Evolutionary conservation across 2,113 vertebrate genomes (phyloP), one percentile per base, ranked within the genome.

Genomic region (Circaetus cinerascens): DNA sequence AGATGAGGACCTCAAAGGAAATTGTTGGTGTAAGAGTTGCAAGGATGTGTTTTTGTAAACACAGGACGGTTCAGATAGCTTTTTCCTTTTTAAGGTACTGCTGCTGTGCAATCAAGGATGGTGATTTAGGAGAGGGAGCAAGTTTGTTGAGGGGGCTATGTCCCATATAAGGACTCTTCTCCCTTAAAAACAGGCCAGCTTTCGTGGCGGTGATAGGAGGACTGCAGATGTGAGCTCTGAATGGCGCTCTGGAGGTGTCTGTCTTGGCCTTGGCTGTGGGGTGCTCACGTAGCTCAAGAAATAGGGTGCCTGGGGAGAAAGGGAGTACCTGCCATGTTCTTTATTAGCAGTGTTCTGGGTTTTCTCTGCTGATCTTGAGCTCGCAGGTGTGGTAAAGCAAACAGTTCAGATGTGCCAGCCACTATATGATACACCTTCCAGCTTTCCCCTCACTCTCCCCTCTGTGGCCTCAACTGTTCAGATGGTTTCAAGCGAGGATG

Each of bases 331-430:
- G 41, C 43, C 1, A 0, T 10, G 27, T 20, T 30, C 51, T 38
- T 32, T 5, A 4, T 18, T 45, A 34, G 18, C 0, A 2, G 7
- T 19, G n/a, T 0, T 5, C 7, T 6, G 48, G 6, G 10, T 62
- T 69, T 79, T 25, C 41, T 55, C 40, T 88, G 27, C 71, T 30
- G 13, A 17, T n/a, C 21, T 8, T 4, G 18, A 51, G 50, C 62
- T 76, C 48, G 8, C 0, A 0, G 46, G 7, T 18, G 18, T 4
- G 23, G 38, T 25, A 17, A 45, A 53, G 17, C 21, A 19, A 63
- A 15, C 8, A 13, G 2, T 1, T 20, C 16, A 29, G 64, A 8
- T 36, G 21, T 27, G 13, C 19, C 14, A 10, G 43, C 27, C 67
- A 5, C 4, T 7, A 12, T 3, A 5, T 4, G 7, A 59, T 7